Base-by-base conservation (phyloP, 2,888 invertebrate genomes). In the Phoronis australis region DNA sequence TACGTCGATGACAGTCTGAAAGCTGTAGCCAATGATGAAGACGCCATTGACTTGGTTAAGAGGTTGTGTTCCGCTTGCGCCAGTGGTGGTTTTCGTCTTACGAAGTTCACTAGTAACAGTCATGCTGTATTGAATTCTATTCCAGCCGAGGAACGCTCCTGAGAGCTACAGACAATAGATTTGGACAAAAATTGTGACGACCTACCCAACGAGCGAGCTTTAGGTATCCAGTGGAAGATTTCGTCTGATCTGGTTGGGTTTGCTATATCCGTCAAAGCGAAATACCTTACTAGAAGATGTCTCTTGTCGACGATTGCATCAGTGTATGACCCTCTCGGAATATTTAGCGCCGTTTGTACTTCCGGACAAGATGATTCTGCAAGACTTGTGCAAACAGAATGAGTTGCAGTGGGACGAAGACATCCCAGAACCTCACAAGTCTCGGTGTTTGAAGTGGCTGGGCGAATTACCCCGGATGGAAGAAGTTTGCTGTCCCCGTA, bases 1-100 rank as follows among this genome's bases (percentile, higher is more conserved):
- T 49, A 52, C 27, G 42, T 52, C 18, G 48, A 52, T 37, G 45
- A 52, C 25, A 42, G 52, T 9, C 20, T 52, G 21, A 37, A 15
- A n/a, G 27, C 44, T 37, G n/a, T 45, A 9, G 12, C 2, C 27
- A 42, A 25, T 26, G 41, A 18, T n/a, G 37, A 26, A 5, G 48
- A 49, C 6, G 42, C 48, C 3, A 41, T 40, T 3, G 20, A 38
- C 15, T 27, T 52, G 15, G 37, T 48, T 12, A 4, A 9, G 15
- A 15, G n/a, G 21, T 23, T 18, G 4, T 6, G 15, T 4, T 20
- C 15, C 12, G n/a, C 26, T 6, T 43, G 43, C 18, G 18, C n/a
- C n/a, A 23, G 18, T 4, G 26, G 43, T 6, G 43, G 43, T 3
- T 43, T 43, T n/a, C 25, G 18, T 6, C 26, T 43, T 21, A 23